Evolutionary conservation across 2,113 vertebrate genomes (phyloP).

Genomic region (Tachycineta bicolor): DNA sequence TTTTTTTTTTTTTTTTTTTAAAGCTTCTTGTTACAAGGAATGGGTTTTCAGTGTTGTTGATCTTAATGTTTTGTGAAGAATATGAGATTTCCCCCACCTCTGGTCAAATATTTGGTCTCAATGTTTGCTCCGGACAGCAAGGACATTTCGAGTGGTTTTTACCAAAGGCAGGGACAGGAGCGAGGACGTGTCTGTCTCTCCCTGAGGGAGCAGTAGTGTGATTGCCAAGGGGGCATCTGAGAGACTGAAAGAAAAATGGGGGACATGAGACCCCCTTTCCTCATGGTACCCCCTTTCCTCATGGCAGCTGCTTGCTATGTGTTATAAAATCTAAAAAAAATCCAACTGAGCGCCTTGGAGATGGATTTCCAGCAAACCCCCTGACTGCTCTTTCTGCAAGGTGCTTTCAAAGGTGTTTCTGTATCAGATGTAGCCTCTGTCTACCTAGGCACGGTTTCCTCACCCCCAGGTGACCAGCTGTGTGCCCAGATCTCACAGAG

Average conservation of each 20-base stretch:
- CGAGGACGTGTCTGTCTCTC: accelerated
- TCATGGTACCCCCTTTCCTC: background rate
- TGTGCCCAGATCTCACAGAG: background rate
- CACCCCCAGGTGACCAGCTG: too few species aligned
- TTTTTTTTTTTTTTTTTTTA: background rate
- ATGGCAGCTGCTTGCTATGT: background rate
- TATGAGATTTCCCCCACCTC: accelerated
- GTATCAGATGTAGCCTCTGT: background rate
- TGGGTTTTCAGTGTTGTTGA: background rate
- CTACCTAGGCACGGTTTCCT: accelerated
- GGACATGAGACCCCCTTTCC: background rate
- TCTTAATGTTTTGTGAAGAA: background rate
- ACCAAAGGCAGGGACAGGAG: background rate
- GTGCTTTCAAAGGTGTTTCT: background rate
- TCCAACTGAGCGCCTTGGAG: background rate
- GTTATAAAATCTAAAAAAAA: background rate
- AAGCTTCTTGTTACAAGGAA: background rate
- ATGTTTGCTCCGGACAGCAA: background rate
- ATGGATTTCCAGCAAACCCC: background rate
- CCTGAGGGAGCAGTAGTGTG: accelerated
- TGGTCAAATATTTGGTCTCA: background rate
- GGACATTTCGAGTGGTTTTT: accelerated
- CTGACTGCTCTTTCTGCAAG: background rate
- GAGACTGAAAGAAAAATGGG: background rate
- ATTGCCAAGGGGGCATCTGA: background rate